A percentile compares a stretch with the other conserved stretches of the same genome.
These are phyloP conservation scores for Ptilonorhynchus violaceus DNA, from an alignment of 2,113 vertebrate species.

Conservation along the genomic window DNA sequence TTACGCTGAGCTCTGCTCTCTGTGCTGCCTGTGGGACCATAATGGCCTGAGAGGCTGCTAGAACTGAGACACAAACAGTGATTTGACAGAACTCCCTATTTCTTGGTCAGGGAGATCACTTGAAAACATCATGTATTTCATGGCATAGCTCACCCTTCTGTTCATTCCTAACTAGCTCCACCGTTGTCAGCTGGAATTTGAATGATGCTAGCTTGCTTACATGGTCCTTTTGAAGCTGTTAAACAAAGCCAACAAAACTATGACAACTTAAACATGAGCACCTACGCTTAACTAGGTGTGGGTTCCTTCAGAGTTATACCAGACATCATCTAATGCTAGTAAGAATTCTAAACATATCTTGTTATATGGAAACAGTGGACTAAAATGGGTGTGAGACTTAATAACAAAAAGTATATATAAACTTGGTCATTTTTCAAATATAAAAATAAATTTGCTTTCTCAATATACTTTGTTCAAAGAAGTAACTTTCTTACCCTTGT, in stretches of 20 bases:
- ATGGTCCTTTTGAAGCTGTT: background rate
- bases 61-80: background rate
- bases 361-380: background rate
- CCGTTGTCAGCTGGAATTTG: background rate
- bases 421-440: background rate
- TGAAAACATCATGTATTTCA: background rate
- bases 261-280: background rate
- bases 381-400: background rate
- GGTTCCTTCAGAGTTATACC: background rate
- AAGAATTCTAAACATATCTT: background rate
- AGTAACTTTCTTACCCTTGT: slow-evolving; percentile 28
- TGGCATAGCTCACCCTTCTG: background rate
- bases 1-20: too few species aligned
- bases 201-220: too few species aligned
- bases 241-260: background rate
- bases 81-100: fast-evolving
- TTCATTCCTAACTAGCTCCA: background rate
- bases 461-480: background rate
- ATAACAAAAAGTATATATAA: background rate
- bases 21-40: fast-evolving
- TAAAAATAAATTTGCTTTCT: background rate
- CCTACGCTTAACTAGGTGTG: background rate
- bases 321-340: background rate
- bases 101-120: background rate
- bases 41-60: background rate